A percentile compares a stretch with the other conserved stretches of the same genome.
phyloP scores from a whole-genome alignment of 2,888 invertebrate species.

The Pristionchus mayeri region DNA sequence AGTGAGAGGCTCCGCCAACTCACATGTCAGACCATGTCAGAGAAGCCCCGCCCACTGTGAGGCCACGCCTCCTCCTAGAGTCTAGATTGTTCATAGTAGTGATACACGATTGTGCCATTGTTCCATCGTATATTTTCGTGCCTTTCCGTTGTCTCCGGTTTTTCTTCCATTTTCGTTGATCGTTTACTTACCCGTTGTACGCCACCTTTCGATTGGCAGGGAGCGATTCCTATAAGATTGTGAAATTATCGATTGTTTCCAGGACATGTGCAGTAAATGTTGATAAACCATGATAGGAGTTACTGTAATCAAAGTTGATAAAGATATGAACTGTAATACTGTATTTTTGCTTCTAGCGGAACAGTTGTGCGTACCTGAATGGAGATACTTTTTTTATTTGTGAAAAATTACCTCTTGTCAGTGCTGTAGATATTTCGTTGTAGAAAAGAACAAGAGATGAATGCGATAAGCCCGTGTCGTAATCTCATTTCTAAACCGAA shows the following conservation, averaged over 20 bases:
- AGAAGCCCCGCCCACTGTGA: background rate
- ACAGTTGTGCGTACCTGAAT: background rate
- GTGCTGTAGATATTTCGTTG: too few relatives aligned
- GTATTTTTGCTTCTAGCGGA: background rate
- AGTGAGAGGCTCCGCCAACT: constrained; percentile 17
- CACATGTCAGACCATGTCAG: too few relatives aligned
- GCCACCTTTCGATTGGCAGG: constrained; percentile 4
- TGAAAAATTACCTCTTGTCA: too few relatives aligned
- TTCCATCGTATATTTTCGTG: background rate
- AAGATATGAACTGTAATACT: background rate
- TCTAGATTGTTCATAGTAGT: constrained; percentile 31
- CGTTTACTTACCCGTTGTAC: background rate
- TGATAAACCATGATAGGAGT: background rate
- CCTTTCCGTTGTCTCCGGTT: background rate
- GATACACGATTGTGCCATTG: background rate
- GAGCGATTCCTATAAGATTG: constrained; percentile 37
- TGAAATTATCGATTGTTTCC: constrained; percentile 2
- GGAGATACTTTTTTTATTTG: background rate
- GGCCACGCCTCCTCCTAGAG: constrained; percentile 17
- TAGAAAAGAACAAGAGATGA: too few relatives aligned
- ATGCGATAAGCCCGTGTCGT: too few relatives aligned
- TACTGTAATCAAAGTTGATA: background rate
- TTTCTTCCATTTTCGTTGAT: background rate
- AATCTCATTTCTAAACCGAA: too few relatives aligned
- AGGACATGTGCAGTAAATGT: background rate